Evolutionary conservation across 2,888 invertebrate species (phyloP).

Genomic region (Xanthia togata): DNA sequence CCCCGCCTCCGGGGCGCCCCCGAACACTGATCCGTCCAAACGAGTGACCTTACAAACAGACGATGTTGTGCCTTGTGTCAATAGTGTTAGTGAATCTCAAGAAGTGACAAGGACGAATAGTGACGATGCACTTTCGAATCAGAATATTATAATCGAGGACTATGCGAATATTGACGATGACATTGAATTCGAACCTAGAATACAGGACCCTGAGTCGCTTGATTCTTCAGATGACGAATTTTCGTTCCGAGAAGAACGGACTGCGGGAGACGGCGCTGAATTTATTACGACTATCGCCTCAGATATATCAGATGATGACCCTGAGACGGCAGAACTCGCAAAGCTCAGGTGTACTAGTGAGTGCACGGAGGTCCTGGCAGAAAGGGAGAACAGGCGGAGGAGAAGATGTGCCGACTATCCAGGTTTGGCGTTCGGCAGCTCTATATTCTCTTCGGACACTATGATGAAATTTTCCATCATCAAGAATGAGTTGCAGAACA

Average conservation of each 20-base stretch:
- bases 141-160: conserved; percentile 82
- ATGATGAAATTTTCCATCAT: conserved; percentile 99
- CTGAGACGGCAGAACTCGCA: conserved; percentile 95
- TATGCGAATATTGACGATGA: conserved; percentile 83
- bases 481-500: conserved; percentile 99
- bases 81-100: conserved; percentile 90
- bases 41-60: conserved; percentile 88
- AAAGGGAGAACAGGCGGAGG: conserved; percentile 94
- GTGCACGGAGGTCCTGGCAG: conserved; percentile 96
- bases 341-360: conserved; percentile 97
- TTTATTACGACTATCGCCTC: conserved; percentile 76
- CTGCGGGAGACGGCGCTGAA: conserved; percentile 87
- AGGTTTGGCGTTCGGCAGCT: conserved; percentile 96
- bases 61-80: conserved; percentile 90
- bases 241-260: conserved; percentile 85
- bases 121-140: conserved; percentile 90
- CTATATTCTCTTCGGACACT: conserved; percentile 98
- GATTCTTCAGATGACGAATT: conserved; percentile 87
- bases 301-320: conserved; percentile 92
- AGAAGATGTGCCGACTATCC: conserved; percentile 97
- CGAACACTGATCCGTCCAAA: conserved; percentile 84
- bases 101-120: conserved; percentile 89
- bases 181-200: conserved; percentile 82
- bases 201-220: conserved; percentile 79
- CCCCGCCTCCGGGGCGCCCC: conserved; percentile 85